These are phyloP conservation scores for Cyprinodon brontotheroides DNA, from an alignment of 2,113 vertebrate species.

Conservation along the genomic window DNA sequence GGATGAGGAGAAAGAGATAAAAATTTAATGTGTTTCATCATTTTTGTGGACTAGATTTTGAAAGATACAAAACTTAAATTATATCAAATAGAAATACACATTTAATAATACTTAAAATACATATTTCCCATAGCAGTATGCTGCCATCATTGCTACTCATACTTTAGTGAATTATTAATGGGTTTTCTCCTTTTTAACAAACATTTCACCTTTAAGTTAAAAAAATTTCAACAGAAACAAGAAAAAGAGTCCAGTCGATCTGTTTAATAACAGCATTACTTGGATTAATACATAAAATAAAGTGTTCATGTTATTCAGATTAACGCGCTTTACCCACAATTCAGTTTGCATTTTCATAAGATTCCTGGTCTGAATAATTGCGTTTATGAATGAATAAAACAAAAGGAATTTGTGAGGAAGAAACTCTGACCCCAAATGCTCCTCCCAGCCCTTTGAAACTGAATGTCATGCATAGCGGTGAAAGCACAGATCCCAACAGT, in stretches of 20 bases:
- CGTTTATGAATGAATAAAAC: neutral
- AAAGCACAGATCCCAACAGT: conserved; percentile 27
- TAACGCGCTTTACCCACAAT: too few species aligned
- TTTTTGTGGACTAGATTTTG: too few species aligned
- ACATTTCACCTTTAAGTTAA: neutral
- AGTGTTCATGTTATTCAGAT: too few species aligned
- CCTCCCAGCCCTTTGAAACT: conserved; percentile 4
- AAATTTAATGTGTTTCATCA: neutral
- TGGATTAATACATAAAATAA: too few species aligned
- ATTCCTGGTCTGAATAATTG: fast-evolving
- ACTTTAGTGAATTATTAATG: neutral
- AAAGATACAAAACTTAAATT: too few species aligned
- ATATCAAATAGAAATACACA: too few species aligned
- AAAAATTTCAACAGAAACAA: neutral
- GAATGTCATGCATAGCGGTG: conserved; percentile 41
- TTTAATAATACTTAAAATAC: too few species aligned
- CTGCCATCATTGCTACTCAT: neutral
- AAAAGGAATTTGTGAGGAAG: conserved; percentile 3
- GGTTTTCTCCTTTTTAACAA: neutral
- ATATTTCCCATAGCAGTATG: neutral
- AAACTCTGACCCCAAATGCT: conserved; percentile 22
- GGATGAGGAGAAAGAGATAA: neutral
- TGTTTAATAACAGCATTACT: too few species aligned
- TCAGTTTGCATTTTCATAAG: too few species aligned
- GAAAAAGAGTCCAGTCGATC: neutral